These are phyloP conservation scores for Pavo muticus DNA, from an alignment of 2,113 vertebrate genomes.

Conservation along the genomic window DNA sequence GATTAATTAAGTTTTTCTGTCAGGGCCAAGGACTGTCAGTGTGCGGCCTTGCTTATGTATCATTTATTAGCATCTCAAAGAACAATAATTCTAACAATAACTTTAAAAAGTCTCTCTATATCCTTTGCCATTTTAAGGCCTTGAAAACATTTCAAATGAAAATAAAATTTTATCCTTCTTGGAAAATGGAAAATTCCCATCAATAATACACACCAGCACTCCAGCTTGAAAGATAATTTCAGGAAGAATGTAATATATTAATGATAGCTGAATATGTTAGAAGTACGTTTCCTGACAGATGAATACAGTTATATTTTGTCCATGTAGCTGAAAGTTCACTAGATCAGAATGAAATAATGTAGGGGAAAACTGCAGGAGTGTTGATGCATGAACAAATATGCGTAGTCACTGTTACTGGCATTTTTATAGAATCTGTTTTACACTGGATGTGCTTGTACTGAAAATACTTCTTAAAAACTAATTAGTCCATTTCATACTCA, in stretches of 20 bases:
- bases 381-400: neutral
- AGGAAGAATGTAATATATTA: neutral
- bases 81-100: neutral
- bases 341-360: neutral
- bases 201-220: neutral
- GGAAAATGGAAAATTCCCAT: neutral
- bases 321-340: neutral
- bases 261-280: neutral
- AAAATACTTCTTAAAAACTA: neutral
- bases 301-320: neutral
- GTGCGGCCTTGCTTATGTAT: neutral
- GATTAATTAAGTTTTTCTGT: constrained; percentile 79
- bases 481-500: neutral
- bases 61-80: constrained; percentile 8
- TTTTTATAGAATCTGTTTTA: neutral
- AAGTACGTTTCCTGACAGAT: neutral
- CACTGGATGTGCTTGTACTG: neutral
- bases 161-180: neutral
- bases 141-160: neutral
- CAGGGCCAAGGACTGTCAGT: constrained; percentile 63
- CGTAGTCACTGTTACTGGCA: neutral
- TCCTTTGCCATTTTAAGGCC: neutral
- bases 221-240: neutral
- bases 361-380: neutral
- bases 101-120: neutral